These are phyloP conservation scores for Echinarachnius parma DNA, from an alignment of 53 echinoderm and acorn worm genomes.

Conservation along the genomic window DNA sequence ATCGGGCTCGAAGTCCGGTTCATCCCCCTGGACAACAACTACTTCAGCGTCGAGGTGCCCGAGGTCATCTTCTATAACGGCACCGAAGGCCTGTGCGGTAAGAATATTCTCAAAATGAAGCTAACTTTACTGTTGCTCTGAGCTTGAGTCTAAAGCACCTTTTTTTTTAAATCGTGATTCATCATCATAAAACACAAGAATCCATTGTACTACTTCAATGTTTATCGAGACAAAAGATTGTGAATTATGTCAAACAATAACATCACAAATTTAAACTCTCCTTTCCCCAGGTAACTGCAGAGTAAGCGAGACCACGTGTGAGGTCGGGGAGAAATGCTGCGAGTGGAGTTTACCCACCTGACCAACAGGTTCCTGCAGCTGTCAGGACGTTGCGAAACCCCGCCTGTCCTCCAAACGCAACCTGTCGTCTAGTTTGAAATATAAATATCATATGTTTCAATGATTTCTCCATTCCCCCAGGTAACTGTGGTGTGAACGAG, in stretches of 20 bases:
- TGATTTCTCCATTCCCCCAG: constrained; percentile 27
- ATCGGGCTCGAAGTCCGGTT: constrained; percentile 73
- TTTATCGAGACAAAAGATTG: too few species aligned
- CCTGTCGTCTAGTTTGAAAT: too few species aligned
- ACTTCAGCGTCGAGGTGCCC: constrained; percentile 74
- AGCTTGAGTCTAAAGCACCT: not conserved
- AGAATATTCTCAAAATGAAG: too few species aligned
- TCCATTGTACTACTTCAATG: too few species aligned
- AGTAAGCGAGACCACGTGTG: constrained; percentile 43
- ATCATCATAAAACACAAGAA: not conserved
- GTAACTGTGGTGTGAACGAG: constrained; percentile 67
- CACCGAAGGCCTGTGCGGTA: constrained; percentile 88
- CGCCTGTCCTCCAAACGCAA: not conserved
- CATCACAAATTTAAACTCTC: too few species aligned
- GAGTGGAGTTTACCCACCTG: too few species aligned
- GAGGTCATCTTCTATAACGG: constrained; percentile 50
- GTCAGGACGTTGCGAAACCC: too few species aligned
- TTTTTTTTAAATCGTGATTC: not conserved
- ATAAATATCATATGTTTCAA: too few species aligned
- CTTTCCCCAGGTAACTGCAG: constrained; percentile 57
- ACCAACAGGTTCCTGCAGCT: too few species aligned
- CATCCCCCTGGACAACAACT: constrained; percentile 51
- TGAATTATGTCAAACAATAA: too few species aligned
- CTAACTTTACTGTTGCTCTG: not conserved
- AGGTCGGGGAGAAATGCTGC: constrained; percentile 43